Conservation (phyloP, 2,797 vertebrate species). For the Neomorphus geoffroyi region DNA sequence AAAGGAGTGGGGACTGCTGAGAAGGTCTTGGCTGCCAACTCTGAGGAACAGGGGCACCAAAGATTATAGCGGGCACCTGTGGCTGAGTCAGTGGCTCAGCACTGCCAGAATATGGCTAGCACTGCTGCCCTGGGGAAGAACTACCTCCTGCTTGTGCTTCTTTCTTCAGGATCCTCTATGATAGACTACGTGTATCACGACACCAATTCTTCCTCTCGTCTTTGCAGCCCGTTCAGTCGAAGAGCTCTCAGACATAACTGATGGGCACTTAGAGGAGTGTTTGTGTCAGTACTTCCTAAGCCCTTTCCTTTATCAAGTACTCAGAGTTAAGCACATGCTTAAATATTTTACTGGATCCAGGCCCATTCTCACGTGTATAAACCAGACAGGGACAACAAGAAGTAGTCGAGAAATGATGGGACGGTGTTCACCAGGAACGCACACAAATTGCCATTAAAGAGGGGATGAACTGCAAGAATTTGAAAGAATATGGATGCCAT, state of each 20-base stretch:
- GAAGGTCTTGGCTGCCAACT: not conserved
- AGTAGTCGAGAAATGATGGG: not conserved
- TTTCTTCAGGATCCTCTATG: not conserved
- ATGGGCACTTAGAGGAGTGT: not conserved
- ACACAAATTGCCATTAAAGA: not conserved
- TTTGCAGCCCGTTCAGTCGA: not conserved
- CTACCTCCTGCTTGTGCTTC: not conserved
- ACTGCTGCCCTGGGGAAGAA: not conserved
- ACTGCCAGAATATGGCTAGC: not conserved
- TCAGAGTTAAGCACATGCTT: slow-evolving; percentile 50
- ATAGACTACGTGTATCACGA: not conserved
- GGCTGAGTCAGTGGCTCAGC: not conserved
- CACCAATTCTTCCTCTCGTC: not conserved
- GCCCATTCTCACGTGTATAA: slow-evolving; percentile 26
- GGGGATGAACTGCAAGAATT: not conserved
- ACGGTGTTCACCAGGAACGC: not conserved
- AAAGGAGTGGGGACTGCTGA: not conserved
- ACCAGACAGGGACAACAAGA: not conserved
- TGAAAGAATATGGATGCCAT: not conserved
- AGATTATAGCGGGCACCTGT: not conserved
- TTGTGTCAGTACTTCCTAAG: slow-evolving; percentile 51
- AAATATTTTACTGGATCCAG: slow-evolving; percentile 54
- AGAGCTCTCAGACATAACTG: slow-evolving; percentile 19
- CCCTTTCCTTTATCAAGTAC: slow-evolving; percentile 58
- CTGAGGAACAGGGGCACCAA: not conserved